Conservation (phyloP, 1,140 invertebrate genomes). For the Solenopsis fugax region DNA sequence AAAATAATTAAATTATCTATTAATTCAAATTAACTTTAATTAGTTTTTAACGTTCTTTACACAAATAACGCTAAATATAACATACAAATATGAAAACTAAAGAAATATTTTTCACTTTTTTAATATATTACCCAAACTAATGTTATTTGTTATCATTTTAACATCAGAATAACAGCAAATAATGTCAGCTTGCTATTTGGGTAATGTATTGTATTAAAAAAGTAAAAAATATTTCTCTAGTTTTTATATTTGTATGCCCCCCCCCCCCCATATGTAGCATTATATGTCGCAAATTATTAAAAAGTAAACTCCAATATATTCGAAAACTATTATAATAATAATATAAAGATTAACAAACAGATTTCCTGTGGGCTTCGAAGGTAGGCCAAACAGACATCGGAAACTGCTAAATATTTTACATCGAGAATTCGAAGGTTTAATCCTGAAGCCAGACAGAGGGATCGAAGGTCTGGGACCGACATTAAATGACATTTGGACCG, state of each 20-base stretch:
- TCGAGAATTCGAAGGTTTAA: constrained; percentile 88
- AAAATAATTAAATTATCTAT: constrained; percentile 6
- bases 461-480: constrained; percentile 87
- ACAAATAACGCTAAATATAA: too few relatives aligned
- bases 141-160: too few relatives aligned
- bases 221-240: neutral
- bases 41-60: neutral
- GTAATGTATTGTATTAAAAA: neutral
- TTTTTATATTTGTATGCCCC: neutral
- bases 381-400: constrained; percentile 87
- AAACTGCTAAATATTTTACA: constrained; percentile 88
- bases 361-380: constrained; percentile 90
- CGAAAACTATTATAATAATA: neutral
- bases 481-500: constrained; percentile 89
- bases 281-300: neutral
- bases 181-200: too few relatives aligned
- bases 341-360: constrained; percentile 76
- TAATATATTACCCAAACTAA: too few relatives aligned
- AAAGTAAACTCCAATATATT: constrained; percentile 9
- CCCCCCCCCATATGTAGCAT: neutral
- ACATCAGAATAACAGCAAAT: too few relatives aligned
- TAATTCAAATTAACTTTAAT: neutral
- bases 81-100: neutral
- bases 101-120: neutral
- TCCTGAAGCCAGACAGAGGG: constrained; percentile 85